phyloP scores from a whole-genome alignment of 2,113 vertebrate genomes.

The Dicentrarchus labrax region DNA sequence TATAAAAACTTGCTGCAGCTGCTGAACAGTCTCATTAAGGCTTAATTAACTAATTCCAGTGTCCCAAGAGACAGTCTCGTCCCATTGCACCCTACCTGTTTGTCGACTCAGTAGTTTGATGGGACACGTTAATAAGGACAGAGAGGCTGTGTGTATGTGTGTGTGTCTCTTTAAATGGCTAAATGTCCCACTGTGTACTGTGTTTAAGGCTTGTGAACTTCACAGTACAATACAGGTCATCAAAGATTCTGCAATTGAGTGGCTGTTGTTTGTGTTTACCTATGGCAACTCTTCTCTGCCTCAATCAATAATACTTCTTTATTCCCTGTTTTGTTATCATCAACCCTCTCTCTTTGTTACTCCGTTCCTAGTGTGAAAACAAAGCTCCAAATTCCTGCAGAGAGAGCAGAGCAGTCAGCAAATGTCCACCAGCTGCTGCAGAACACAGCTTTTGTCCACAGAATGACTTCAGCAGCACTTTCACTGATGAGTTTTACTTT shows the following conservation, averaged over 20 bases:
- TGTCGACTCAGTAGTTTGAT: not conserved
- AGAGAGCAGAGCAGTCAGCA: not conserved
- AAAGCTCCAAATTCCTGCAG: not conserved
- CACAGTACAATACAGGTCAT: not conserved
- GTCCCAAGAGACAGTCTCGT: no score
- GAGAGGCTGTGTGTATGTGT: no score
- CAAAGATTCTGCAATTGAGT: not conserved
- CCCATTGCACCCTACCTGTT: not conserved
- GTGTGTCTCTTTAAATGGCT: no score
- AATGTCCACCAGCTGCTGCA: not conserved
- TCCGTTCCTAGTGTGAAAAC: not conserved
- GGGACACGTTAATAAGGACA: no score
- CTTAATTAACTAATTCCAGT: not conserved
- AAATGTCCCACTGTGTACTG: no score
- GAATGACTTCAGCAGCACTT: not conserved
- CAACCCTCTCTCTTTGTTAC: not conserved
- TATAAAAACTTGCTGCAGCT: no score
- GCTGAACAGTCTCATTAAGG: not conserved
- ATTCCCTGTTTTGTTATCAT: not conserved
- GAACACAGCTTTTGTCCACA: not conserved
- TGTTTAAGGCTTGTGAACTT: no score
- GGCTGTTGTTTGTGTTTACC: not conserved
- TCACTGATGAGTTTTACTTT: not conserved
- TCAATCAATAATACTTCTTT: no score
- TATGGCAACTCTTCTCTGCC: no score